Percentiles rank a stretch among this genome's conserved stretches.
phyloP scores from a whole-genome alignment of 2,797 vertebrate genomes.

The Danio jaintianensis region DNA sequence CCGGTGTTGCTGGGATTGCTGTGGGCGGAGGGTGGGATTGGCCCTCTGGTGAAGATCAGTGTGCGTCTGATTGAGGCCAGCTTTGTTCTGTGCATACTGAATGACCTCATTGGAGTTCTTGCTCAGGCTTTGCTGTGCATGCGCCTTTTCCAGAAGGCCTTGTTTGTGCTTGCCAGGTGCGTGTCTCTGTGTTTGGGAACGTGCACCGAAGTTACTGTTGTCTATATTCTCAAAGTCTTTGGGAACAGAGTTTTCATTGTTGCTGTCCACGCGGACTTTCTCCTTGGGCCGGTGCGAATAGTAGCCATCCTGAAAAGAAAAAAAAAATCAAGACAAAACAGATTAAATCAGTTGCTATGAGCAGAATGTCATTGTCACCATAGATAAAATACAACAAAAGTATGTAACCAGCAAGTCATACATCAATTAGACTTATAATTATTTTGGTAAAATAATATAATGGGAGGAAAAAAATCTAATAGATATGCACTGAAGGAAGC shows the following conservation, averaged over 20 bases:
- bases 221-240: slow-evolving; percentile 98
- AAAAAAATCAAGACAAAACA: slow-evolving; percentile 7
- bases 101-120: slow-evolving; percentile 84
- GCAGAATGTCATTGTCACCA: slow-evolving; percentile 42
- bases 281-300: slow-evolving; percentile 96
- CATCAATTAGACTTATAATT: background rate
- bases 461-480: background rate
- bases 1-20: slow-evolving; percentile 65
- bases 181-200: slow-evolving; percentile 86
- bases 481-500: background rate
- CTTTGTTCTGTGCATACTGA: slow-evolving; percentile 68
- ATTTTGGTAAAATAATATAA: background rate
- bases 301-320: slow-evolving; percentile 87
- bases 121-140: slow-evolving; percentile 77
- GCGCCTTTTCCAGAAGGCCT: slow-evolving; percentile 82
- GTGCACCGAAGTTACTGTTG: slow-evolving; percentile 95
- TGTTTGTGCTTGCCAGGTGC: slow-evolving; percentile 81
- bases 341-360: slow-evolving; percentile 59
- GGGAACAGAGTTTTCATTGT: slow-evolving; percentile 98
- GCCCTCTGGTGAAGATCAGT: slow-evolving; percentile 57
- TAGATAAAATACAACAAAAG: background rate
- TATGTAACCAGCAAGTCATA: no score
- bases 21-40: slow-evolving; percentile 64
- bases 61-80: slow-evolving; percentile 41
- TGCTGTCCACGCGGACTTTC: slow-evolving; percentile 95